Evolutionary conservation across 2,888 invertebrate species (phyloP), one percentile per base, ranked within the genome.

Genomic region (Seira ritae): DNA sequence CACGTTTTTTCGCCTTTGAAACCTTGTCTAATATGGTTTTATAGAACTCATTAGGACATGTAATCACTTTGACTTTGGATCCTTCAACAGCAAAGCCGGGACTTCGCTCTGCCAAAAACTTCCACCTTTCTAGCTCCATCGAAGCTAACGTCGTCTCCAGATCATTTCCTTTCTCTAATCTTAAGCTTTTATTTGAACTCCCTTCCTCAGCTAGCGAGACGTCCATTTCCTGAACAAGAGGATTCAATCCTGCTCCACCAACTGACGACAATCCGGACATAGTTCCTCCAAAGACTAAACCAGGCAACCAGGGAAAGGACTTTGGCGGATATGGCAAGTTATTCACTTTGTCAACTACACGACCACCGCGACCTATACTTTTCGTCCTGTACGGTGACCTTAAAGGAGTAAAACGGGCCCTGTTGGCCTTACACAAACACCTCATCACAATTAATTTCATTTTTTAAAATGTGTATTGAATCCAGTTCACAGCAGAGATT

Each of bases 11-110:
- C 0, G 97, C 95, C 75, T 91, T 91, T 74, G 91, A 91, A 90
- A 95, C 94, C 90, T 94, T 93, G 67, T 94, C 92, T 86, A 95
- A 91, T 15, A 97, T 90, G 0, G 93, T 94, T 8, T 94, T 92
- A 90, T 97, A 97, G 91, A 97, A 97, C 84, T 93, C 93, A 71
- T 92, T 91, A 0, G 97, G 97, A 89, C 95, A 95, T 65, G 93
- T 93, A 84, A 97, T 93, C 77, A 97, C 93, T 87, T 93, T 93
- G 62, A 97, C 93, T 92, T 95, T 87, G 15, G 89, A 89, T 73
- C 91, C 91, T 81, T 91, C 89, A 12, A 92, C 87, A 22, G 91
- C 89, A 90, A 92, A 92, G 22, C 90, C 90, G 46, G 92, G 92
- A 12, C 84, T 79, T 31, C 20, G 17, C 12, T 84, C 70, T 0